These are phyloP conservation scores for Tolmerus cingulatus DNA, from an alignment of 2,888 invertebrate genomes.

Conservation along the genomic window DNA sequence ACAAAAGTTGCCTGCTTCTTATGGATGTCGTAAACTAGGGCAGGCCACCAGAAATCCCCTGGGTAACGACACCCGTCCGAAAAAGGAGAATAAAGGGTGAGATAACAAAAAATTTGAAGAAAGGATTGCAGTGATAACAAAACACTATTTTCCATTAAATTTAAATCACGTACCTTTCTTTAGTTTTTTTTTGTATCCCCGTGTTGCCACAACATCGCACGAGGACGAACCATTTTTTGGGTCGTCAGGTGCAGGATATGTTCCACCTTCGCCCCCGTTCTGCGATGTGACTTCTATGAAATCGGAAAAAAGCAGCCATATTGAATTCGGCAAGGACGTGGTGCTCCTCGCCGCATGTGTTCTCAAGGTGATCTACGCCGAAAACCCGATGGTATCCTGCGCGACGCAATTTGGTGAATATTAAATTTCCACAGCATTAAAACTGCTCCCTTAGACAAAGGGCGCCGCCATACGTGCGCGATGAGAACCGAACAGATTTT, in stretches of 20 bases:
- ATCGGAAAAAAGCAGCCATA: conserved; percentile 6
- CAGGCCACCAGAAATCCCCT: not conserved
- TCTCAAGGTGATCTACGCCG: not conserved
- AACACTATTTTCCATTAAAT: conserved; percentile 32
- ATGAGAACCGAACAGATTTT: not conserved
- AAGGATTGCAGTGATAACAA: conserved; percentile 24
- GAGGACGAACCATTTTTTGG: not conserved
- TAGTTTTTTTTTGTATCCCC: not conserved
- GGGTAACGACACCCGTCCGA: not conserved
- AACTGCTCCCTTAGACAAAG: not conserved
- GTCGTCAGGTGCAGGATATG: not conserved
- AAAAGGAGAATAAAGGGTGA: not conserved
- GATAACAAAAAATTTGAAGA: not conserved
- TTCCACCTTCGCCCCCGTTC: not conserved
- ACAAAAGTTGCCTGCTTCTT: not conserved
- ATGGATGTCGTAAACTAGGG: not conserved
- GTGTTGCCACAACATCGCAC: not conserved
- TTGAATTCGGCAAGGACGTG: not conserved
- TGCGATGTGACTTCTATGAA: not conserved
- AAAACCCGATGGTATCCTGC: not conserved
- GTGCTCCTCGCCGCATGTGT: not conserved
- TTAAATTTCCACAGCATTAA: conserved; percentile 13
- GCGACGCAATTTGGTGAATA: conserved; percentile 23
- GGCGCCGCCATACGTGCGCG: not conserved
- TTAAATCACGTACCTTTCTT: conserved; percentile 26